Conservation (phyloP, 2,888 invertebrate genomes). For the Cybosia mesomella region DNA sequence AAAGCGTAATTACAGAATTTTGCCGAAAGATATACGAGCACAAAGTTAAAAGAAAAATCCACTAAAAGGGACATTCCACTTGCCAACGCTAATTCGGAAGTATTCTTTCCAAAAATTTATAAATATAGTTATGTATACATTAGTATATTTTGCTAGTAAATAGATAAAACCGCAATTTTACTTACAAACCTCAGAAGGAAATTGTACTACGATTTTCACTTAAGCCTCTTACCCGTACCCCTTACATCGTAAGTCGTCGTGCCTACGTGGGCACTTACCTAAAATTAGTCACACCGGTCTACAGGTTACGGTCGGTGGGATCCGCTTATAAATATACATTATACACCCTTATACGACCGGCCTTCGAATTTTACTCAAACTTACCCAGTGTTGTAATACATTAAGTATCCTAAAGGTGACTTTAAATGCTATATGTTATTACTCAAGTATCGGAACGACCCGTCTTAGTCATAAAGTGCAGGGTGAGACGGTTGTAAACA, state of each 20-base stretch:
- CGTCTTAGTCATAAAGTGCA: conserved; percentile 15
- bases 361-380: conserved; percentile 43
- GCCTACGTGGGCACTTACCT: conserved; percentile 70
- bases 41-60: conserved; percentile 32
- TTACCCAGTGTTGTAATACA: conserved; percentile 30
- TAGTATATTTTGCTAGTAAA: conserved; percentile 25
- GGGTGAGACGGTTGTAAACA: conserved; percentile 27
- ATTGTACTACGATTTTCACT: conserved; percentile 67
- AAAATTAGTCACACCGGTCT: conserved; percentile 64
- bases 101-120: neutral
- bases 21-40: conserved; percentile 28
- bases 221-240: conserved; percentile 64
- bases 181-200: conserved; percentile 55
- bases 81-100: conserved; percentile 9
- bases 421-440: conserved; percentile 5
- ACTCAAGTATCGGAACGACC: neutral
- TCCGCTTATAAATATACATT: conserved; percentile 58
- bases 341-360: conserved; percentile 43
- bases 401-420: conserved; percentile 17
- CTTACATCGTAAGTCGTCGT: conserved; percentile 55
- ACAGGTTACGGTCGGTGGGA: conserved; percentile 51
- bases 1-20: conserved; percentile 46
- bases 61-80: conserved; percentile 1
- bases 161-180: conserved; percentile 42
- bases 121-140: neutral